Conservation (phyloP, 2,797 vertebrate species). For the Tragelaphus oryx region DNA sequence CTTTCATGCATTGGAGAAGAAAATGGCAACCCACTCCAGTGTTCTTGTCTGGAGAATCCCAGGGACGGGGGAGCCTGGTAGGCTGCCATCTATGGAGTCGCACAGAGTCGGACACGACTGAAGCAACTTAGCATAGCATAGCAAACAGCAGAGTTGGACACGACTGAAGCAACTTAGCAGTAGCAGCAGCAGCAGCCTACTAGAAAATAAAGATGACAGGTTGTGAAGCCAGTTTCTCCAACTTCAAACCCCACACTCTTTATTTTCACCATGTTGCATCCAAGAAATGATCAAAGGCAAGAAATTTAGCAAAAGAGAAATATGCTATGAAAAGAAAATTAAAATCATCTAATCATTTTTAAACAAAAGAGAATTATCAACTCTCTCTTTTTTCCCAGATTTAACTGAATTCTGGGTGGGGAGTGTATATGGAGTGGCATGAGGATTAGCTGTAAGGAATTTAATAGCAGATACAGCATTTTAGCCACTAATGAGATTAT, state of each 20-base stretch:
- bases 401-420: background rate
- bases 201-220: background rate
- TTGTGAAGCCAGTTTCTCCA: background rate
- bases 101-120: too few species aligned
- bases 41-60: too few species aligned
- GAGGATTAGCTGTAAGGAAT: background rate
- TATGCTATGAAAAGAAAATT: background rate
- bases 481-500: background rate
- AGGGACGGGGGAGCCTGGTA: too few species aligned
- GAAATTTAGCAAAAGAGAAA: background rate
- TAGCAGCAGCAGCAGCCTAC: background rate
- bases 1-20: too few species aligned
- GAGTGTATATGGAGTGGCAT: background rate
- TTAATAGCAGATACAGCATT: background rate
- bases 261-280: background rate
- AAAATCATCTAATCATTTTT: background rate
- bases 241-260: background rate
- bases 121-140: too few species aligned
- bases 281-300: background rate
- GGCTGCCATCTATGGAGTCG: too few species aligned
- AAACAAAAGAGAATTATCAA: background rate
- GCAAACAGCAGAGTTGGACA: too few species aligned
- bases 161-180: too few species aligned
- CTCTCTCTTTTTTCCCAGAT: background rate
- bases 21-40: too few species aligned